Conservation (phyloP, 1,140 invertebrate genomes). For the Pseudomyrmex sp. region DNA sequence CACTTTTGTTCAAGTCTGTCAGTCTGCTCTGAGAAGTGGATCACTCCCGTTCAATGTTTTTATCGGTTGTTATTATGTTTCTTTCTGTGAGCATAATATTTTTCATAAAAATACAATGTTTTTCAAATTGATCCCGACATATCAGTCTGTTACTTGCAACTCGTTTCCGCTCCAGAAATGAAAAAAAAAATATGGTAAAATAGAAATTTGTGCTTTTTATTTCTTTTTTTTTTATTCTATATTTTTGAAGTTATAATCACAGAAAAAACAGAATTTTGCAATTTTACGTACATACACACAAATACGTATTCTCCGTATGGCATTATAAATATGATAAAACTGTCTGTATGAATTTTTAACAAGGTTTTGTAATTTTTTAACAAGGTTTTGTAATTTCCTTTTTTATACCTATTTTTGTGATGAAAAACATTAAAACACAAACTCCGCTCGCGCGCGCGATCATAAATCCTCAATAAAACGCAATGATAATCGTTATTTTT, state of each 20-base stretch:
- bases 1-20: slow-evolving; percentile 20
- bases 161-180: slow-evolving; percentile 1
- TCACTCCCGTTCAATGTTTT: neutral
- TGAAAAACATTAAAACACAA: slow-evolving; percentile 2
- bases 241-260: neutral
- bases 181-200: slow-evolving; percentile 15
- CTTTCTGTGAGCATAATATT: neutral
- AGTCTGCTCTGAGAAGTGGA: neutral
- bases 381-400: neutral
- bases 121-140: neutral
- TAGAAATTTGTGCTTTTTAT: neutral
- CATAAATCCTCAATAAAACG: no score
- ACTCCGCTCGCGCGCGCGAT: no score
- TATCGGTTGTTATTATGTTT: slow-evolving; percentile 4
- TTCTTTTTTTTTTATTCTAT: neutral
- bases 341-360: neutral
- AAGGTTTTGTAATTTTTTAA: no score
- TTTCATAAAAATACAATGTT: slow-evolving; percentile 11
- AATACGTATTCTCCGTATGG: neutral
- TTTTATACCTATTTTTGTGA: neutral
- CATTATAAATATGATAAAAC: slow-evolving; percentile 44
- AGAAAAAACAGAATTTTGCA: neutral
- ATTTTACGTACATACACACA: neutral
- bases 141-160: slow-evolving; percentile 21
- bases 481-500: neutral